phyloP scores from a whole-genome alignment of 2,797 vertebrate species.

The Tauraco hartlaubi region DNA sequence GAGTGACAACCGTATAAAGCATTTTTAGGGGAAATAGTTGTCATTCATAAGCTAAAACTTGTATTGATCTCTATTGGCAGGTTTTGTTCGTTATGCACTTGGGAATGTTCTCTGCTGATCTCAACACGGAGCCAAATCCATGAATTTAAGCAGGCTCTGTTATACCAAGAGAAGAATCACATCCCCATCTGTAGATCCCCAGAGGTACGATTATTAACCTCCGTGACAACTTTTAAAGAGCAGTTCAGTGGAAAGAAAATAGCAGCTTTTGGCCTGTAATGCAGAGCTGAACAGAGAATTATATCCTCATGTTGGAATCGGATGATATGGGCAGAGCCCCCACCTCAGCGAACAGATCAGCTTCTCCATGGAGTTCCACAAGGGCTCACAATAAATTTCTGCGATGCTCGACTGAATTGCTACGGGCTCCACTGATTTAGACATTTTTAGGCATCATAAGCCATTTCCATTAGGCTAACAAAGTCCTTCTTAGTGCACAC shows the following conservation, averaged over 20 bases:
- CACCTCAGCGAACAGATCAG: neutral
- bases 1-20: neutral
- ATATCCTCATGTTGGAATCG: neutral
- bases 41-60: slow-evolving; percentile 19
- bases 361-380: neutral
- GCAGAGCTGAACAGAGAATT: neutral
- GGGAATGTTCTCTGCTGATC: slow-evolving; percentile 24
- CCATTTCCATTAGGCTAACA: neutral
- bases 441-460: neutral
- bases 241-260: neutral
- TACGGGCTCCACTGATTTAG: neutral
- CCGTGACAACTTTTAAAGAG: neutral
- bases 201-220: slow-evolving; percentile 45
- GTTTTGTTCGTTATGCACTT: neutral
- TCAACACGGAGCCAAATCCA: neutral
- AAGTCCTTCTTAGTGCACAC: neutral
- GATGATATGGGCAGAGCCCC: neutral
- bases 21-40: neutral
- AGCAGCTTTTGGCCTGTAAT: neutral
- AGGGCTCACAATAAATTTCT: neutral
- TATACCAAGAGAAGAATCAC: slow-evolving; percentile 20
- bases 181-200: slow-evolving; percentile 9
- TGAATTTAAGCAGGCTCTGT: slow-evolving; percentile 18
- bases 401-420: neutral
- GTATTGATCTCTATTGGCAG: slow-evolving; percentile 31